Conservation (phyloP, 2,888 invertebrate species). For the Notodonta dromedarius region DNA sequence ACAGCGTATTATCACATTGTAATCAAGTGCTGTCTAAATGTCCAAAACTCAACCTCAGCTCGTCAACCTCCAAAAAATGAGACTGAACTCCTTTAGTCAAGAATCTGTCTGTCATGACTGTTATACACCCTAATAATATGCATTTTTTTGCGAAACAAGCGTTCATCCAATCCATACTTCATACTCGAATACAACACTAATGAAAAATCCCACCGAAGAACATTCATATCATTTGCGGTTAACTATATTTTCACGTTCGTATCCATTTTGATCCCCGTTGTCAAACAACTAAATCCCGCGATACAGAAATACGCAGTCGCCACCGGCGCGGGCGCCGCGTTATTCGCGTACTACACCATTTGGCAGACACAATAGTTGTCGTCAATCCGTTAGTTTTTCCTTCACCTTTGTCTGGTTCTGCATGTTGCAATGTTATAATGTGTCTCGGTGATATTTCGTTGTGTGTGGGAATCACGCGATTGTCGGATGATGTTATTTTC, state of each 20-base stretch:
- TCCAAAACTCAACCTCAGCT: too few species aligned
- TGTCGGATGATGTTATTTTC: slow-evolving; percentile 11
- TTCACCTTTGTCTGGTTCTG: slow-evolving; percentile 35
- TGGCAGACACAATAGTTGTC: slow-evolving; percentile 39
- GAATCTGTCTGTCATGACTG: too few species aligned
- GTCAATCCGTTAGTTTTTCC: slow-evolving; percentile 23
- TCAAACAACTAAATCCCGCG: slow-evolving; percentile 41
- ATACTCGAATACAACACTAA: too few species aligned
- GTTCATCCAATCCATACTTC: too few species aligned
- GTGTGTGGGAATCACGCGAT: slow-evolving; percentile 17
- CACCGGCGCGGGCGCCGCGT: slow-evolving; percentile 39
- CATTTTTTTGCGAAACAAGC: too few species aligned
- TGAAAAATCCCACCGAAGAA: too few species aligned
- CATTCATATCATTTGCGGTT: background rate
- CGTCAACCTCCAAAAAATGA: too few species aligned
- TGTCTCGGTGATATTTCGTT: slow-evolving; percentile 10
- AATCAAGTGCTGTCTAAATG: too few species aligned
- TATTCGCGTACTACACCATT: slow-evolving; percentile 43
- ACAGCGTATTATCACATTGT: too few species aligned
- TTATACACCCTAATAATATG: too few species aligned
- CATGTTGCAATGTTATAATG: slow-evolving; percentile 25
- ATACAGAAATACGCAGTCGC: slow-evolving; percentile 47
- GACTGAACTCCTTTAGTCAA: too few species aligned
- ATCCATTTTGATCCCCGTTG: slow-evolving; percentile 43
- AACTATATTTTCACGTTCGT: slow-evolving; percentile 19